phyloP scores from a whole-genome alignment of 2,113 vertebrate species.

The Chitala chitala region DNA sequence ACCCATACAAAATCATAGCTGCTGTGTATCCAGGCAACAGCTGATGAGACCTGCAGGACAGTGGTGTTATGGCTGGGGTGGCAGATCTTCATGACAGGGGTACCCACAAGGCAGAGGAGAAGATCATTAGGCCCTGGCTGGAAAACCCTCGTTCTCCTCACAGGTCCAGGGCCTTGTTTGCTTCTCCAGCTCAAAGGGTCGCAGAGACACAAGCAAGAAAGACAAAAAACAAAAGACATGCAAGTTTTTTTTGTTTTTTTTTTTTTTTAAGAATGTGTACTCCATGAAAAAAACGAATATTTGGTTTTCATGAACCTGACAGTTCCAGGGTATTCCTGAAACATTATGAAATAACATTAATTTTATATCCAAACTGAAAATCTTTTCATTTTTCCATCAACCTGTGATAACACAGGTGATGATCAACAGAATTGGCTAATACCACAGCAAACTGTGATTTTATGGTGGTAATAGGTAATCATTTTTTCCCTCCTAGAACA shows the following conservation, averaged over 20 bases:
- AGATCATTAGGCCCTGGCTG: not conserved
- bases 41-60: not conserved
- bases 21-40: not conserved
- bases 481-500: not conserved
- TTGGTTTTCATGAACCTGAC: not conserved
- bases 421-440: not conserved
- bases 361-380: not conserved
- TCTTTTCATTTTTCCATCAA: not conserved
- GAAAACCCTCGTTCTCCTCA: not conserved
- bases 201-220: too few relatives aligned
- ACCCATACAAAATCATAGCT: not conserved
- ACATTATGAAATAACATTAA: too few relatives aligned
- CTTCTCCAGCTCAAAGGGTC: not conserved
- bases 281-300: not conserved
- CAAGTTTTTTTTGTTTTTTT: too few relatives aligned
- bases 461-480: not conserved
- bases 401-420: not conserved
- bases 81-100: not conserved
- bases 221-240: too few relatives aligned
- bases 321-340: too few relatives aligned
- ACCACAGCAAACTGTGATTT: not conserved
- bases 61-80: not conserved
- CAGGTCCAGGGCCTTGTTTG: not conserved
- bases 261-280: not conserved
- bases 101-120: not conserved